These are phyloP conservation scores for Lagopus muta DNA, from an alignment of 2,113 vertebrate genomes.

Conservation along the genomic window DNA sequence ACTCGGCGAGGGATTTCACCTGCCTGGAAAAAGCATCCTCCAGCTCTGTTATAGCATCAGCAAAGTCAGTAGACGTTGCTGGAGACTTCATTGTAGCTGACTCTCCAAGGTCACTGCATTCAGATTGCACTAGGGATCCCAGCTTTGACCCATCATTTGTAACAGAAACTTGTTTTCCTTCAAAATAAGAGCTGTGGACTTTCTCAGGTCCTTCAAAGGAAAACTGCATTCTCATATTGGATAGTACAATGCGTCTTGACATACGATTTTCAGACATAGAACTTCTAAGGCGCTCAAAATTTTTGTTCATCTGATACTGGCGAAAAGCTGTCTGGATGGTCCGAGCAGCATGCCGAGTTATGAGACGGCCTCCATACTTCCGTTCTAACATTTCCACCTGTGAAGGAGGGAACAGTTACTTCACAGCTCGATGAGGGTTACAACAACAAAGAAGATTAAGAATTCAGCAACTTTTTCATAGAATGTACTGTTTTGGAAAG, in stretches of 20 bases:
- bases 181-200: conserved; percentile 96
- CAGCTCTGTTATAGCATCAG: conserved; percentile 93
- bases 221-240: conserved; percentile 99
- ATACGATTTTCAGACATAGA: conserved; percentile 99
- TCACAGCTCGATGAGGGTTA: not conserved
- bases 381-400: conserved; percentile 99
- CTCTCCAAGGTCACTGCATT: conserved; percentile 83
- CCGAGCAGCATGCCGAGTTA: conserved; percentile 95
- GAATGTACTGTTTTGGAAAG: not conserved
- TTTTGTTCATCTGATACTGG: conserved; percentile 99
- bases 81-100: conserved; percentile 85
- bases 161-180: conserved; percentile 94
- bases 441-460: not conserved
- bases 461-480: not conserved
- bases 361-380: conserved; percentile 98
- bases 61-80: conserved; percentile 85
- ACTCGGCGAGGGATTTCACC: conserved; percentile 96
- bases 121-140: conserved; percentile 84
- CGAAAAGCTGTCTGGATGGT: conserved; percentile 98
- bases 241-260: conserved; percentile 95
- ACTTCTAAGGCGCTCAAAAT: conserved; percentile 95
- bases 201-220: conserved; percentile 98
- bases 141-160: conserved; percentile 87
- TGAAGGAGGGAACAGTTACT: not conserved
- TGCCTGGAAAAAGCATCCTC: conserved; percentile 97